phyloP scores from a whole-genome alignment of 2,888 invertebrate species.

The Drosophila koepferae region DNA sequence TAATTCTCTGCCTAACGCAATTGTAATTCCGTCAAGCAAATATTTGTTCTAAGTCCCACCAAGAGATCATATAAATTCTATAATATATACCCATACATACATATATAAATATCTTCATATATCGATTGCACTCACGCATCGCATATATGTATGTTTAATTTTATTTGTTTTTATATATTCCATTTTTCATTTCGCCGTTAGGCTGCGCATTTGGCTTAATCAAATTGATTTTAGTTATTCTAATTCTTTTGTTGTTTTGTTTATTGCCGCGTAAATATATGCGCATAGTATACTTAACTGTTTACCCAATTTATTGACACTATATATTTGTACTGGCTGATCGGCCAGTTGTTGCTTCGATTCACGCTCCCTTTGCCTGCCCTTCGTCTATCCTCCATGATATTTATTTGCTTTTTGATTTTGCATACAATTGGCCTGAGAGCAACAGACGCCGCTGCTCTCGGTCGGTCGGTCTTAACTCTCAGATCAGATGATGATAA shows the following conservation, averaged over 20 bases:
- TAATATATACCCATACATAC: background rate
- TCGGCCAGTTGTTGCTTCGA: conserved; percentile 20
- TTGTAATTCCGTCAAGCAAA: conserved; percentile 1
- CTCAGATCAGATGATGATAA: conserved; percentile 61
- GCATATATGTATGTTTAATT: background rate
- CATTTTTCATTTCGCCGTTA: conserved; percentile 23
- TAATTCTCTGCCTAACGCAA: no score
- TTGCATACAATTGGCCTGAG: conserved; percentile 65
- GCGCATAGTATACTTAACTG: conserved; percentile 50
- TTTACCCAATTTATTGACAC: conserved; percentile 75
- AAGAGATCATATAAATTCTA: background rate
- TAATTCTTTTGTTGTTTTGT: conserved; percentile 66
- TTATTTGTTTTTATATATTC: conserved; percentile 10
- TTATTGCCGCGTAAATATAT: conserved; percentile 70
- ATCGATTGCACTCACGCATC: conserved; percentile 16
- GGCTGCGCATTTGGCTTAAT: conserved; percentile 63
- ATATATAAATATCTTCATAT: background rate
- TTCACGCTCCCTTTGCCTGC: background rate
- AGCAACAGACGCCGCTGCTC: conserved; percentile 19
- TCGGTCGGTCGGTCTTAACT: conserved; percentile 1
- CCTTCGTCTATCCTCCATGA: background rate
- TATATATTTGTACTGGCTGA: conserved; percentile 51
- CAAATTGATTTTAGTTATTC: conserved; percentile 68
- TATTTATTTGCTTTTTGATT: conserved; percentile 25
- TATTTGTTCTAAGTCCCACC: background rate